phyloP scores from a whole-genome alignment of 2,113 vertebrate species.

The Phasianus colchicus region DNA sequence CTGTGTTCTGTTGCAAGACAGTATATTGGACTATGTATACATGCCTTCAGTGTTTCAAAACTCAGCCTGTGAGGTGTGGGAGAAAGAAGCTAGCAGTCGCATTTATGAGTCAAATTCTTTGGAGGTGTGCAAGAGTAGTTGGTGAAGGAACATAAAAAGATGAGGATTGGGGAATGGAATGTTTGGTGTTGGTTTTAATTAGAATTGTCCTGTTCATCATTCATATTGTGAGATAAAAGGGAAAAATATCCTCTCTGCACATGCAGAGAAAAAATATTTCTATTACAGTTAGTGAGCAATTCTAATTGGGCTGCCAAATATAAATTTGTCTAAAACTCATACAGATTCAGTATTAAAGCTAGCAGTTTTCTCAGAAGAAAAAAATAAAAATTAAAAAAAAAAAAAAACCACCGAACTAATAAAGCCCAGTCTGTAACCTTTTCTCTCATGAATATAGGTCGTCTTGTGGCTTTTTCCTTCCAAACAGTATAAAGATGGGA shows the following conservation, averaged over 20 bases:
- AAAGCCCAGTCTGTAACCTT: background rate
- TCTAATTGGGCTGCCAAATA: constrained; percentile 10
- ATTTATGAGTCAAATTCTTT: constrained; percentile 40
- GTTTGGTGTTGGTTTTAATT: constrained; percentile 50
- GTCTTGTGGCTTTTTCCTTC: background rate
- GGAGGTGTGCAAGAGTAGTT: background rate
- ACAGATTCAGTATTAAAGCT: background rate
- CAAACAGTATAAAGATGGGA: background rate
- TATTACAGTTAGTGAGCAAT: background rate
- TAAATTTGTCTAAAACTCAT: background rate
- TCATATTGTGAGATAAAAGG: background rate
- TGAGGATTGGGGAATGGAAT: constrained; percentile 35
- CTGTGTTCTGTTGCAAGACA: background rate
- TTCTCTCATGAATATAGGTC: background rate
- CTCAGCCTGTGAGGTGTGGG: background rate
- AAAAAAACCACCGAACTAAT: background rate
- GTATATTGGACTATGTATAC: background rate
- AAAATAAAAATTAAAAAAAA: too few relatives aligned
- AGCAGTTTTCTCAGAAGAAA: background rate
- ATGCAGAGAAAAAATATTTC: background rate
- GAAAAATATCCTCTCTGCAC: background rate
- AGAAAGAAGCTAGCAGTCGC: constrained; percentile 13
- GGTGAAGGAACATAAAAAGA: constrained; percentile 8
- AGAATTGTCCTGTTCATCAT: constrained; percentile 34
- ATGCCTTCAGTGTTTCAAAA: background rate